A percentile compares a stretch with the other conserved stretches of the same genome.
These are phyloP conservation scores for Heliothis peltigera DNA, from an alignment of 2,888 invertebrate species.

Conservation along the genomic window DNA sequence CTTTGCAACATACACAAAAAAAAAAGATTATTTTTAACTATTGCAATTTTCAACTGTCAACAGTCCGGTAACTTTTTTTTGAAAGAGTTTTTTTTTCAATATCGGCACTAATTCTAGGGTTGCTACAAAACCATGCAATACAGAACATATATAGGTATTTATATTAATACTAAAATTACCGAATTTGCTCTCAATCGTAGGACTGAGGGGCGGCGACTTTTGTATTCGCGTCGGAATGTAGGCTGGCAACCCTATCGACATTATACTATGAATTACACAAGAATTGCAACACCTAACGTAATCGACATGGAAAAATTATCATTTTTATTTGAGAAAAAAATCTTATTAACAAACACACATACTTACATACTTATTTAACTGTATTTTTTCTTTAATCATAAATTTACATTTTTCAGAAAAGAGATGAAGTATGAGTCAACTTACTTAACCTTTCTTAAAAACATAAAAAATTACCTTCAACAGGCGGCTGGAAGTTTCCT, in stretches of 20 bases:
- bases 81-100: neutral
- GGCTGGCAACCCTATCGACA: slow-evolving; percentile 75
- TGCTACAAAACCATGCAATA: slow-evolving; percentile 49
- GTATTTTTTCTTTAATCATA: too few relatives aligned
- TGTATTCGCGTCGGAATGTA: slow-evolving; percentile 87
- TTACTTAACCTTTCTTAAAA: too few relatives aligned
- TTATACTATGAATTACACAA: slow-evolving; percentile 8
- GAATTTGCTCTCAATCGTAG: slow-evolving; percentile 82
- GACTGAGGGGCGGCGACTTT: slow-evolving; percentile 81
- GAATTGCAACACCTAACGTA: neutral
- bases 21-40: too few relatives aligned
- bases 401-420: too few relatives aligned
- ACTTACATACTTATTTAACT: too few relatives aligned
- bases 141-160: slow-evolving; percentile 33
- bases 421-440: neutral
- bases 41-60: too few relatives aligned
- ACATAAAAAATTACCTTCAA: slow-evolving; percentile 87
- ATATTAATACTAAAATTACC: slow-evolving; percentile 70
- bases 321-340: neutral
- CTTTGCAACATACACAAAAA: too few relatives aligned
- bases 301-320: neutral
- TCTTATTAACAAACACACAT: too few relatives aligned
- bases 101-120: slow-evolving; percentile 25
- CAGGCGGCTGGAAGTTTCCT: slow-evolving; percentile 89
- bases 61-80: too few relatives aligned